Conservation (phyloP, 2,797 vertebrate genomes). For the Danio albolineatus region DNA sequence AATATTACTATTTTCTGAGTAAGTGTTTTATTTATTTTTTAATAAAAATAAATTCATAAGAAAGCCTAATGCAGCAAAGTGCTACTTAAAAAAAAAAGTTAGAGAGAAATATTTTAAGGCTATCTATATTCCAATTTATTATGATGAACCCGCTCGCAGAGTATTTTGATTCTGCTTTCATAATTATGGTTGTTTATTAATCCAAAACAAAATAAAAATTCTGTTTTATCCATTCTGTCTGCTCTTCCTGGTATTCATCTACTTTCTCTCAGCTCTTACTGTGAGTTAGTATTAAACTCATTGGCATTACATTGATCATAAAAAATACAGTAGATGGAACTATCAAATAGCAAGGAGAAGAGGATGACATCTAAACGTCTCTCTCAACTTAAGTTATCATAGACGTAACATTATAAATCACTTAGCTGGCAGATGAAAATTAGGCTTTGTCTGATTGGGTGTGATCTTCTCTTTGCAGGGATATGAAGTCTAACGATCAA, state of each 20-base stretch:
- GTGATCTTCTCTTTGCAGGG: not conserved
- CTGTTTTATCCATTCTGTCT: slow-evolving; percentile 76
- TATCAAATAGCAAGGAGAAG: slow-evolving; percentile 73
- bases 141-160: not conserved
- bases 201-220: not conserved
- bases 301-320: slow-evolving; percentile 80
- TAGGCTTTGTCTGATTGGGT: not conserved
- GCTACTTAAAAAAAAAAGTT: not conserved
- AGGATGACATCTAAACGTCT: slow-evolving; percentile 68
- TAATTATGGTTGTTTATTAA: not conserved
- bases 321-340: slow-evolving; percentile 76
- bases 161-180: slow-evolving; percentile 61
- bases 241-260: slow-evolving; percentile 72
- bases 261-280: slow-evolving; percentile 64
- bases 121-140: not conserved
- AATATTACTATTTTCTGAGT: not conserved
- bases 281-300: slow-evolving; percentile 77
- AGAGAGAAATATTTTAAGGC: not conserved
- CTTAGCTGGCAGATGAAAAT: slow-evolving; percentile 6
- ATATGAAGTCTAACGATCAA: not conserved
- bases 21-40: not conserved
- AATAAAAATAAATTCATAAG: not conserved
- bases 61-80: not conserved
- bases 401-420: slow-evolving; percentile 64
- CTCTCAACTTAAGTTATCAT: slow-evolving; percentile 63